These are phyloP conservation scores for Volucella bombylans DNA, from an alignment of 2,888 invertebrate genomes.

Conservation along the genomic window DNA sequence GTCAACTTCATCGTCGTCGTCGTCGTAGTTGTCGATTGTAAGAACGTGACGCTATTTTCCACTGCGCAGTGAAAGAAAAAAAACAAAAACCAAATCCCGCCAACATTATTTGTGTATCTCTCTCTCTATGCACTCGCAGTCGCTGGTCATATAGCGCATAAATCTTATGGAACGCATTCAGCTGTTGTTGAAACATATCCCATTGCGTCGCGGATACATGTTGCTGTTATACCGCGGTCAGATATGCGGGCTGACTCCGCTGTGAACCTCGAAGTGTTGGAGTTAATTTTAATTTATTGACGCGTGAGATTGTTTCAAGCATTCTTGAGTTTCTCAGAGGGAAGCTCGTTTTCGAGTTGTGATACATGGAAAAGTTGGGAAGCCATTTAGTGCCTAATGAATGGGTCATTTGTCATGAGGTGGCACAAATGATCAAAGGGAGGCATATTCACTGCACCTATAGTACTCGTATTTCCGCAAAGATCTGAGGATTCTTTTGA, in stretches of 20 bases:
- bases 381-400: conserved; percentile 35
- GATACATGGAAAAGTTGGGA: conserved; percentile 44
- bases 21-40: neutral
- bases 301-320: conserved; percentile 20
- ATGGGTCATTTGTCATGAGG: conserved; percentile 29
- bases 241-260: conserved; percentile 28
- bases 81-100: conserved; percentile 26
- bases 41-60: too few species aligned
- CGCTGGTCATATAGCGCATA: conserved; percentile 31
- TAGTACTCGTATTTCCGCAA: too few species aligned
- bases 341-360: conserved; percentile 28
- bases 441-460: too few species aligned
- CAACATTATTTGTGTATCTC: conserved; percentile 32
- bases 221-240: conserved; percentile 14
- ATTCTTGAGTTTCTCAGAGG: neutral
- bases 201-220: conserved; percentile 43
- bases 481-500: neutral
- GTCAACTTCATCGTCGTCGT: conserved; percentile 24
- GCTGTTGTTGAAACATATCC: conserved; percentile 18
- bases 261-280: neutral
- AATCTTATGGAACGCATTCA: conserved; percentile 51
- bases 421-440: conserved; percentile 24
- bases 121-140: neutral
- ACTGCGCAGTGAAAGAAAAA: too few species aligned
- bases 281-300: conserved; percentile 55